phyloP scores from a whole-genome alignment of 64 coral and sea anemone genomes.

The Porites australiensis region DNA sequence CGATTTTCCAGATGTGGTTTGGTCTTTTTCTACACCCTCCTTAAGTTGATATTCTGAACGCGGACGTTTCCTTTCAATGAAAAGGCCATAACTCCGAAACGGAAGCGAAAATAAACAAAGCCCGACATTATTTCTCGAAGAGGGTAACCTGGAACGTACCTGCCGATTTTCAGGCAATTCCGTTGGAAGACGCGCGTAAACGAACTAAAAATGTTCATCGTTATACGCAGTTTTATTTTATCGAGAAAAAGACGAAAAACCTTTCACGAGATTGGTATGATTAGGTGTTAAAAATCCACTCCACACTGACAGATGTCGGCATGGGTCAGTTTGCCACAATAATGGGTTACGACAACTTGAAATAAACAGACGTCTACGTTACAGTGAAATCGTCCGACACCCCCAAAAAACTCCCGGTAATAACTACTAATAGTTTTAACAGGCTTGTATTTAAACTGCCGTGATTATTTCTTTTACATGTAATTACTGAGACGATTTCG shows the following conservation, averaged over 20 bases:
- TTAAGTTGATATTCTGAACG: slow-evolving; percentile 5
- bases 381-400: neutral
- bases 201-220: slow-evolving; percentile 6
- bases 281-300: neutral
- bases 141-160: neutral
- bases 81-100: slow-evolving; percentile 5
- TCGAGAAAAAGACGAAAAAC: slow-evolving; percentile 20
- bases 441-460: no score
- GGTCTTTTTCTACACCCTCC: neutral
- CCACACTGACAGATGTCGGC: neutral
- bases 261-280: neutral
- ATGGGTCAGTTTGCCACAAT: neutral
- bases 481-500: neutral
- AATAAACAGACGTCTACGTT: slow-evolving; percentile 11
- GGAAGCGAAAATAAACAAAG: neutral
- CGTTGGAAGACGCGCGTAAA: neutral
- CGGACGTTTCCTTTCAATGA: neutral
- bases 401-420: no score
- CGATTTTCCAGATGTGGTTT: neutral
- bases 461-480: no score
- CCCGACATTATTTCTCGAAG: neutral
- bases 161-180: slow-evolving; percentile 9
- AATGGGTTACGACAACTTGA: neutral
- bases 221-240: neutral
- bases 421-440: no score